phyloP scores from a whole-genome alignment of 2,888 invertebrate genomes.

The Diogma glabrata region DNA sequence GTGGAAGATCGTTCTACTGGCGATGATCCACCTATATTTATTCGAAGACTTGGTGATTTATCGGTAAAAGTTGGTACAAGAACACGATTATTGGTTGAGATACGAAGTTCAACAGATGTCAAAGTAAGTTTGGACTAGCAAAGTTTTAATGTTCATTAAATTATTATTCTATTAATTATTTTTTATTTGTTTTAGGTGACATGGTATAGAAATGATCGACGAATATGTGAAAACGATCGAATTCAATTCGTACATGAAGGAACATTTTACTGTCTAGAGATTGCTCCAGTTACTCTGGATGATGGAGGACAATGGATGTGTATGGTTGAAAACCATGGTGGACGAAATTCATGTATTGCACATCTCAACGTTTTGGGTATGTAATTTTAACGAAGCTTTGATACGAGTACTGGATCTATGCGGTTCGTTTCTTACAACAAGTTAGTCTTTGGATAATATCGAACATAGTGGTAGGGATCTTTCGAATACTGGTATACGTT shows the following conservation, averaged over 20 bases:
- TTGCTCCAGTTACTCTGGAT: conserved; percentile 67
- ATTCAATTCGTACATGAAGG: conserved; percentile 70
- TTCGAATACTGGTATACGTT: too few species aligned
- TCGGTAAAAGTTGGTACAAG: conserved; percentile 83
- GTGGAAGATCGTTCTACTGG: conserved; percentile 48
- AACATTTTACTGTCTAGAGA: conserved; percentile 75
- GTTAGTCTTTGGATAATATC: too few species aligned
- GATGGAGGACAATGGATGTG: conserved; percentile 81
- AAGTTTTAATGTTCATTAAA: too few species aligned
- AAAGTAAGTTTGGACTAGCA: conserved; percentile 60
- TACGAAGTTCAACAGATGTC: conserved; percentile 64
- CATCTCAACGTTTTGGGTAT: conserved; percentile 52
- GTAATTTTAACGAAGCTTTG: conserved; percentile 37
- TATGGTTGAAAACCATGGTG: conserved; percentile 64
- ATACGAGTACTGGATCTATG: too few species aligned
- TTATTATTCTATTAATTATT: neutral
- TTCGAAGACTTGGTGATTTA: conserved; percentile 72
- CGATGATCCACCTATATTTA: conserved; percentile 70
- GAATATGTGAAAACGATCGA: conserved; percentile 61
- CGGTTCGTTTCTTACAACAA: too few species aligned
- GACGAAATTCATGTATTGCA: conserved; percentile 63
- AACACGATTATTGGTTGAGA: conserved; percentile 73
- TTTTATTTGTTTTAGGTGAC: conserved; percentile 48
- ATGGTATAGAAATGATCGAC: conserved; percentile 76
- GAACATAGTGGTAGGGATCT: too few species aligned